Percentiles rank a stretch among this genome's conserved stretches.
Evolutionary conservation across 2,797 vertebrate species (phyloP).

Genomic region (Ispidina picta): DNA sequence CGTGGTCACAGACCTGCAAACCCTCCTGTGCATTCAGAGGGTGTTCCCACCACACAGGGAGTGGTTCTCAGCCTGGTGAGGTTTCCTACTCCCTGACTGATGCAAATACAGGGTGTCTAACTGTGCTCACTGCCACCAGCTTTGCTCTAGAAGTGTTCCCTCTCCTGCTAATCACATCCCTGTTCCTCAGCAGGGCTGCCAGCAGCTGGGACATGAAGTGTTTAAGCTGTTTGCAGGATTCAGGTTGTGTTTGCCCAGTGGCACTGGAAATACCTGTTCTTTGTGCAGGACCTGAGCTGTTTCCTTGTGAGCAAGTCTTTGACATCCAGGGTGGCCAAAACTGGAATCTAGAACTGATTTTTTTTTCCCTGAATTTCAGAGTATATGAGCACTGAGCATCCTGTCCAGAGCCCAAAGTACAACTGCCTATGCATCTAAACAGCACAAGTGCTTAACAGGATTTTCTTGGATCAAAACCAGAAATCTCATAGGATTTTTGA

Average conservation of each 20-base stretch:
- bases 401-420: not conserved
- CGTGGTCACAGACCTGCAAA: not conserved
- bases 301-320: not conserved
- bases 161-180: not conserved
- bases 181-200: conserved; percentile 36
- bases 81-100: not conserved
- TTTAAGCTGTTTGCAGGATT: conserved; percentile 2
- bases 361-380: not conserved
- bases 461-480: not conserved
- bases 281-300: conserved; percentile 59
- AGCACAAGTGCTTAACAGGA: not conserved
- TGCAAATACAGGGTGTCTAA: not conserved
- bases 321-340: not conserved
- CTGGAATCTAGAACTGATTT: not conserved
- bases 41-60: not conserved
- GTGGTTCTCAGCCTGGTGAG: not conserved
- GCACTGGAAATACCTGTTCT: not conserved
- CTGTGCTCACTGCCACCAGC: not conserved
- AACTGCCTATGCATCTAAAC: not conserved
- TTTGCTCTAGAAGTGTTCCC: not conserved
- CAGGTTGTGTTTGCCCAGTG: conserved; percentile 37
- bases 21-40: not conserved
- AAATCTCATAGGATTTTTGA: not conserved
- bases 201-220: conserved; percentile 63
- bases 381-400: not conserved